phyloP scores from a whole-genome alignment of 2,113 vertebrate species.

The Melanocharis versteri region DNA sequence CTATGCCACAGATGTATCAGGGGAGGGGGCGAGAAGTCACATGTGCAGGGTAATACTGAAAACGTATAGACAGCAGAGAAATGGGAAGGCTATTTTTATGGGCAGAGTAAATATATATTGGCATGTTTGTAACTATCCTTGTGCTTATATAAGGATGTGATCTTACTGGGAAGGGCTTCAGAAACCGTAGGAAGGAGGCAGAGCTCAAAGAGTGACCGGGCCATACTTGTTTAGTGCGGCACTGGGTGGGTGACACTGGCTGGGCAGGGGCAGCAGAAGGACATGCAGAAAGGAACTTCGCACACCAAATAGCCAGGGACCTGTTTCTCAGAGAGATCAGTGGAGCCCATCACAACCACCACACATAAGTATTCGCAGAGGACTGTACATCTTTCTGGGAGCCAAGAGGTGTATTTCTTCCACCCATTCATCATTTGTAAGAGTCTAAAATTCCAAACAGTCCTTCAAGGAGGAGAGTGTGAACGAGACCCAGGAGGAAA shows the following conservation, averaged over 20 bases:
- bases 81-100: neutral
- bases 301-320: neutral
- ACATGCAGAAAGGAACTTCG: neutral
- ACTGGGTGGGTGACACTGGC: neutral
- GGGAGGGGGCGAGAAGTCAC: neutral
- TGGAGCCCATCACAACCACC: neutral
- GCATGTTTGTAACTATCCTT: neutral
- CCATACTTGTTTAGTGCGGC: neutral
- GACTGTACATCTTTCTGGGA: neutral
- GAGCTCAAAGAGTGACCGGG: neutral
- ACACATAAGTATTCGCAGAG: neutral
- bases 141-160: neutral
- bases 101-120: neutral
- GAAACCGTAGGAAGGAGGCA: neutral
- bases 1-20: neutral
- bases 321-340: neutral
- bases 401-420: conserved; percentile 28
- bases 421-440: conserved; percentile 22
- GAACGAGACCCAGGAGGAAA: conserved; percentile 45
- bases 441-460: conserved; percentile 48
- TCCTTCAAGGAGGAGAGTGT: conserved; percentile 52
- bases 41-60: rapidly evolving
- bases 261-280: neutral
- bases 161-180: neutral
- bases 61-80: neutral